Evolutionary conservation across 37 sponge, comb jelly and placozoan species (phyloP).

Genomic region (Beroe forskalii): DNA sequence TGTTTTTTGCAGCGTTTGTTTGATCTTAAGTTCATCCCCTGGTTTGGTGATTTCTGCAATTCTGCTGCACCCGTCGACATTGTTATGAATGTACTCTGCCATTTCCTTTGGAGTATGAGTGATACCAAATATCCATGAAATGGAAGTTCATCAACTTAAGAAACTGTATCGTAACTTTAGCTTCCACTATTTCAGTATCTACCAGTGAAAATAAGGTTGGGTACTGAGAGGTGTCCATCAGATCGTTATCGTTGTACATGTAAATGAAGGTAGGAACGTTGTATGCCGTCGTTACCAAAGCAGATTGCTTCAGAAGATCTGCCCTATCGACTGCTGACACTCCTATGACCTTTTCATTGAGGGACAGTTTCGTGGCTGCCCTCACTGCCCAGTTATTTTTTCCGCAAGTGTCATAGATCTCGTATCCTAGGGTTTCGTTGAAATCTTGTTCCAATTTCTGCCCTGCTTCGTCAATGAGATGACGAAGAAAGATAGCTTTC

Average conservation of each 20-base stretch:
- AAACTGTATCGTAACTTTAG: not conserved
- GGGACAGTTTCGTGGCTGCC: not conserved
- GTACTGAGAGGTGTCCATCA: not conserved
- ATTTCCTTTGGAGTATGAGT: not conserved
- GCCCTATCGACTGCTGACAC: not conserved
- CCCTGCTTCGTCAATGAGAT: not conserved
- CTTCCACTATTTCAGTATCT: conserved; percentile 31
- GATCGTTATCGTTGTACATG: not conserved
- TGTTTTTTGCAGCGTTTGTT: not conserved
- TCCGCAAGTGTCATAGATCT: not conserved
- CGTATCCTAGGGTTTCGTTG: not conserved
- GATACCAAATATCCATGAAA: conserved; percentile 57
- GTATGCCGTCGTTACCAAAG: not conserved
- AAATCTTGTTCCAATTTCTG: not conserved
- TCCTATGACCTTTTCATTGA: conserved; percentile 22
- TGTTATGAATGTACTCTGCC: not conserved
- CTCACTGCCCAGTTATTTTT: not conserved
- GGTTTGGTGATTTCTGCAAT: not conserved
- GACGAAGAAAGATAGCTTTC: not conserved
- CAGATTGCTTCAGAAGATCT: not conserved
- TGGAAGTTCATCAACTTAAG: not conserved
- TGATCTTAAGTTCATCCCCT: not conserved
- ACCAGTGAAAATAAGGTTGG: conserved; percentile 8
- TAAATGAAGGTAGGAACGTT: conserved; percentile 28
- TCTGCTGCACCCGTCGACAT: not conserved